phyloP scores from a whole-genome alignment of 2,113 vertebrate species.

The Eidolon helvum region DNA sequence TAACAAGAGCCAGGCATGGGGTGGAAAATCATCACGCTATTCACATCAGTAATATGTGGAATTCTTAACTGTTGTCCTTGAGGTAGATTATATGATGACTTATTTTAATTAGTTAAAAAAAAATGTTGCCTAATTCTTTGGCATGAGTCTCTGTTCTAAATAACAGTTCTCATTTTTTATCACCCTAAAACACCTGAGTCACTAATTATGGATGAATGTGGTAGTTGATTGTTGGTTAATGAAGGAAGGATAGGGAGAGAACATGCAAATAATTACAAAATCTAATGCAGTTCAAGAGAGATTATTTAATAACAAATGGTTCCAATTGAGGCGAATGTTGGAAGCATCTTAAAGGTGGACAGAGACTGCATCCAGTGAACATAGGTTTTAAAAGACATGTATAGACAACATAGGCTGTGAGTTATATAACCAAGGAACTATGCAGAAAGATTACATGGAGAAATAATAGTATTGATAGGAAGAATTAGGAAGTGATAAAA shows the following conservation, averaged over 20 bases:
- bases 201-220: background rate
- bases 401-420: background rate
- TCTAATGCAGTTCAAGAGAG: background rate
- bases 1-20: background rate
- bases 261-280: background rate
- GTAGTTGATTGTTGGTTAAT: background rate
- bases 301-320: background rate
- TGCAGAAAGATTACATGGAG: background rate
- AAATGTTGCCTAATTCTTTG: background rate
- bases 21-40: background rate
- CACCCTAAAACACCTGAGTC: background rate
- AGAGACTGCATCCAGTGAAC: background rate
- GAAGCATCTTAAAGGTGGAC: background rate
- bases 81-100: background rate
- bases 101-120: background rate
- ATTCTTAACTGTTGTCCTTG: background rate
- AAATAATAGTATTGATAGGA: background rate
- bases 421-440: background rate
- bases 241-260: background rate
- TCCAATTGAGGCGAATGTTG: background rate
- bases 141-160: background rate
- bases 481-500: background rate
- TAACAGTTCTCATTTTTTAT: background rate
- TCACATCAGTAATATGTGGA: background rate
- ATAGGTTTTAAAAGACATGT: background rate